These are phyloP conservation scores for Todiramphus saurophagus DNA, from an alignment of 2,113 vertebrate genomes.

Conservation along the genomic window DNA sequence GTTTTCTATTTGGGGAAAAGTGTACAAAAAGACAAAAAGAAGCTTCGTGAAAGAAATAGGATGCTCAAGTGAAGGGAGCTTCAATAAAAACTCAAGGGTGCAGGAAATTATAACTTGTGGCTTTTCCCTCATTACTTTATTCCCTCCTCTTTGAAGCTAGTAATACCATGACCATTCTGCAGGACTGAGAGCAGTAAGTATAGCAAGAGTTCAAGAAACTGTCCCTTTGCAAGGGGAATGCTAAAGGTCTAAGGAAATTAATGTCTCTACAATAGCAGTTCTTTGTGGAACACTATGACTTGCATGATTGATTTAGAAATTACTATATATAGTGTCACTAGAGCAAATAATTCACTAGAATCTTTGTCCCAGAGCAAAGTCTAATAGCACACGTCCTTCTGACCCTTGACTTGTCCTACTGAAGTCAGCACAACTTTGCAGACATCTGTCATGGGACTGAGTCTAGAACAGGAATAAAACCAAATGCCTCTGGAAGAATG, in stretches of 20 bases:
- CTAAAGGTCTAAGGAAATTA: neutral
- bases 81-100: neutral
- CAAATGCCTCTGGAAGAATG: neutral
- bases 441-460: neutral
- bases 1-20: neutral
- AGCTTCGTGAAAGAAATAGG: neutral
- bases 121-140: neutral
- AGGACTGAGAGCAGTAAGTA: neutral
- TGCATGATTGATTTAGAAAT: neutral
- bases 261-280: neutral
- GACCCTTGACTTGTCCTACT: neutral
- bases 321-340: neutral
- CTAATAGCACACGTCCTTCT: fast-evolving
- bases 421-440: neutral
- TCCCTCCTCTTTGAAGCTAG: neutral
- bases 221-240: neutral
- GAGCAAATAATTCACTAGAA: neutral
- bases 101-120: neutral
- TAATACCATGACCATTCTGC: neutral
- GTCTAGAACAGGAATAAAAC: constrained; percentile 5
- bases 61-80: neutral
- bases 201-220: neutral
- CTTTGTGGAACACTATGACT: neutral
- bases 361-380: neutral
- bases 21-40: neutral